Base-by-base conservation (phyloP, 2,888 invertebrate genomes). In the Zhengitettix transpicula region DNA sequence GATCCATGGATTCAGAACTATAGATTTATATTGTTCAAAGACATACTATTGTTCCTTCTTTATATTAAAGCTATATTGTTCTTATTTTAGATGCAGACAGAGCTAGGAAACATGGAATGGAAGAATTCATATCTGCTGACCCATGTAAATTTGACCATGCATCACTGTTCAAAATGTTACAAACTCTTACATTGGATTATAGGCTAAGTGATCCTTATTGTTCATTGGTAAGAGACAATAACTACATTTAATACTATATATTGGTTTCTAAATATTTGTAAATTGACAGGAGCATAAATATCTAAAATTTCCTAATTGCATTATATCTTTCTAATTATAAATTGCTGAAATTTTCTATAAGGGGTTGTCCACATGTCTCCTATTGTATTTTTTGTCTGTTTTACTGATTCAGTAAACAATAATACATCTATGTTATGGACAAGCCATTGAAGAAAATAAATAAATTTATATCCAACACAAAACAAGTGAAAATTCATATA, bases 111-210 rank as follows among this genome's bases (percentile, higher is more conserved):
- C 98, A 98, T 72, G 98, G 99, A 55, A 94, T 99, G 92, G 99
- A 99, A 72, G 98, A 99, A 75, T 97, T 91, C 73, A 98, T 99
- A 67, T 93, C 94, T 70, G 96, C 97, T n/a, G 97, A 99, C 77
- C 97, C 98, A 1, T 95, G 96, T 74, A 89, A 88, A 74, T 96
- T 92, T 74, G 94, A 96, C 70, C 99, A 99, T 72, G 93, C 95
- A 62, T 84, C 85, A 65, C 77, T 97, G 60, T 99, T 99, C 77
- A 89, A 87, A 72, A 81, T 85, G 64, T 80, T 99, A 59, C 99
- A 99, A 76, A 90, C 89, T 59, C 78, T 92, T 63, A 93, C 97
- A 1, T 78, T 99, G 67, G 96, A 97, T 72, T 98, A 93, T 75
- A 83, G 99, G 68, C 81, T 99, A 64, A 91, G 88, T 72, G 99